Conservation (phyloP, 2,888 invertebrate genomes). For the Oxyscelio sp. region DNA sequence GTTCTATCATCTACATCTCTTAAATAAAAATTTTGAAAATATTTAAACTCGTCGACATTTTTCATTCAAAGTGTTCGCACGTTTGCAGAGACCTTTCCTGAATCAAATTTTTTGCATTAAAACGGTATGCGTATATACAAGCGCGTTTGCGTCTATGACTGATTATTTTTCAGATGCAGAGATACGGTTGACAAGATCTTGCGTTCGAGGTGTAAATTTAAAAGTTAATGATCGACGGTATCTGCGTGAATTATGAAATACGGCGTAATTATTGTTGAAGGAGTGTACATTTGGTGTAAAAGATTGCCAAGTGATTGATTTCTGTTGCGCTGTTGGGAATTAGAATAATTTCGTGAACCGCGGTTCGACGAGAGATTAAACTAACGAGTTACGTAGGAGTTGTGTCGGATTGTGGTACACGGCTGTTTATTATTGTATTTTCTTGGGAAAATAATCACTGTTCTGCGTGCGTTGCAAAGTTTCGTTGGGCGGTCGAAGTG, state of each 20-base stretch:
- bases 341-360: neutral
- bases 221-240: constrained; percentile 27
- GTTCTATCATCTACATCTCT: too few species aligned
- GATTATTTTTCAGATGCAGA: constrained; percentile 17
- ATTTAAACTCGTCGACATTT: too few species aligned
- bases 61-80: too few species aligned
- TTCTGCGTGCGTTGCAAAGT: neutral
- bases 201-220: constrained; percentile 40
- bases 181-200: constrained; percentile 36
- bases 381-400: constrained; percentile 90
- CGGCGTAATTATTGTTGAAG: constrained; percentile 6
- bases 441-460: neutral
- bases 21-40: too few species aligned
- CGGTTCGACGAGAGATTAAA: neutral
- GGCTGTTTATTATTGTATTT: neutral
- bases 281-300: neutral
- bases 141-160: neutral
- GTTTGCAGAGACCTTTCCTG: too few species aligned
- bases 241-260: constrained; percentile 28
- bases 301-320: neutral
- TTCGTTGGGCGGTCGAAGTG: too few species aligned
- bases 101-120: too few species aligned
- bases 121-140: neutral
- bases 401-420: neutral
- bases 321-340: neutral